Percentiles rank a stretch among this genome's conserved stretches.
phyloP scores from a whole-genome alignment of 2,113 vertebrate genomes.

The Crotalus viridis region DNA sequence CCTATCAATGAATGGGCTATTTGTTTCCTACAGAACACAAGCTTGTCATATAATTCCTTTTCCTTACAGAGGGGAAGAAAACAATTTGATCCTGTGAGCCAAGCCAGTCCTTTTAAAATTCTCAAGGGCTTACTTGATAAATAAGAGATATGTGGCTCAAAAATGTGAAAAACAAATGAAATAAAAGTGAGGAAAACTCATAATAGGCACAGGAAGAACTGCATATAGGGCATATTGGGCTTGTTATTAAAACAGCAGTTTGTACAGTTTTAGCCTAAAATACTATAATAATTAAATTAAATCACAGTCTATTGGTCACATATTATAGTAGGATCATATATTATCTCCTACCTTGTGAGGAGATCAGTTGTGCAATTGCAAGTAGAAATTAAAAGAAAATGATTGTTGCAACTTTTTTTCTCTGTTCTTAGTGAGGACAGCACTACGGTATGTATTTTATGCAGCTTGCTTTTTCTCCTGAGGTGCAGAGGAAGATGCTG shows the following conservation, averaged over 20 bases:
- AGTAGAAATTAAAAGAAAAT: conserved; percentile 26
- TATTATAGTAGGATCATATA: neutral
- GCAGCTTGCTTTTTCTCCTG: neutral
- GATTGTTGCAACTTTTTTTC: neutral
- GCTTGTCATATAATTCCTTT: neutral
- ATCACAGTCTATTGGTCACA: neutral
- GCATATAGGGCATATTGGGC: neutral
- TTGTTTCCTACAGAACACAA: neutral
- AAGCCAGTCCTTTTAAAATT: neutral
- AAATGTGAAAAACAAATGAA: neutral
- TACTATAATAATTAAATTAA: neutral
- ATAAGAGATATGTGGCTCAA: neutral
- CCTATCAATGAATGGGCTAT: neutral
- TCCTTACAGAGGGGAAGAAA: neutral
- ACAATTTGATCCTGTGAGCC: neutral
- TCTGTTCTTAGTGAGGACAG: neutral
- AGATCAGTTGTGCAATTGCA: neutral
- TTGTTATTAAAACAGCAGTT: neutral
- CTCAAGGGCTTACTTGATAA: neutral
- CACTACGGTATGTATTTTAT: neutral
- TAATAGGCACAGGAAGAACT: neutral
- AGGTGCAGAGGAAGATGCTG: neutral
- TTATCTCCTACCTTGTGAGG: neutral
- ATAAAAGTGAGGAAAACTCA: neutral
- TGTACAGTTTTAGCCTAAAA: neutral